Conservation (phyloP, 2,888 invertebrate species). For the Gisinianus flammeolus region DNA sequence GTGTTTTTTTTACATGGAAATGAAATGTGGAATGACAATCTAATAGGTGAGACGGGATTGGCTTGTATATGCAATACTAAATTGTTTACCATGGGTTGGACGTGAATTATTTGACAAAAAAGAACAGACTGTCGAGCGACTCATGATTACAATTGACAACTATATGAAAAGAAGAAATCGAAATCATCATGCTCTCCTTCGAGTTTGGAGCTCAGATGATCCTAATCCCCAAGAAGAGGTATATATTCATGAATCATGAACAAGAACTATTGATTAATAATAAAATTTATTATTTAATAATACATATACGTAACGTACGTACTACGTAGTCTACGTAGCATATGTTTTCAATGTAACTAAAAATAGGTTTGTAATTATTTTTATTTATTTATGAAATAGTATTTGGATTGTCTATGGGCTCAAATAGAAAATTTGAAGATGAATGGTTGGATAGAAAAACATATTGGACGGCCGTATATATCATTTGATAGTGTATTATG, state of each 20-base stretch:
- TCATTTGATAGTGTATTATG: slow-evolving; percentile 94
- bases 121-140: slow-evolving; percentile 86
- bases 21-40: slow-evolving; percentile 46
- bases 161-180: slow-evolving; percentile 92
- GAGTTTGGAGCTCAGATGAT: slow-evolving; percentile 92
- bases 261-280: too few relatives aligned
- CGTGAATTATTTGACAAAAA: slow-evolving; percentile 95
- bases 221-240: slow-evolving; percentile 92
- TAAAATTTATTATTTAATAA: slow-evolving; percentile 5
- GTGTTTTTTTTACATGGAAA: not conserved
- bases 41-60: slow-evolving; percentile 68
- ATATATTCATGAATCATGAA: too few relatives aligned
- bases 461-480: slow-evolving; percentile 92
- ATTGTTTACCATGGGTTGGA: slow-evolving; percentile 95
- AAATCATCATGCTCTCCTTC: slow-evolving; percentile 88
- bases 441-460: slow-evolving; percentile 97
- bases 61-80: slow-evolving; percentile 79
- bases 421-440: slow-evolving; percentile 87
- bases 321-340: not conserved
- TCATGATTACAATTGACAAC: slow-evolving; percentile 87
- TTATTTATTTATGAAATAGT: slow-evolving; percentile 63
- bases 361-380: not conserved
- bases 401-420: slow-evolving; percentile 95
- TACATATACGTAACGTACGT: not conserved
- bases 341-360: not conserved